phyloP scores from a whole-genome alignment of 2,888 invertebrate species.

The Cataglyphis cursor region DNA sequence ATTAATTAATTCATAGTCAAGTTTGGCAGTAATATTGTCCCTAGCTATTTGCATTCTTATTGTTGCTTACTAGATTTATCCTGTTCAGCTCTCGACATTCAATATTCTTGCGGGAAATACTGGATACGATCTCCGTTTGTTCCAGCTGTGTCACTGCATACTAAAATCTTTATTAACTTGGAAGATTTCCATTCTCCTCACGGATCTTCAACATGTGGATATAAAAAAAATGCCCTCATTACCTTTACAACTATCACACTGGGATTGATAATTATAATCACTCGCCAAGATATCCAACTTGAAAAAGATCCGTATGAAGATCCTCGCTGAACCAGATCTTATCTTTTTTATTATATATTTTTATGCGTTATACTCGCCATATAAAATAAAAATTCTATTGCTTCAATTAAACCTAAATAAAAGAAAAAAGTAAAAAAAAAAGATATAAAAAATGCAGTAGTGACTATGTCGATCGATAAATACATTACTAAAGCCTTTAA shows the following conservation, averaged over 20 bases:
- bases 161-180: slow-evolving; percentile 70
- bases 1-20: slow-evolving; percentile 84
- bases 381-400: not conserved
- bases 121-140: slow-evolving; percentile 58
- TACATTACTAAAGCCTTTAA: not conserved
- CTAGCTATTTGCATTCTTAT: slow-evolving; percentile 81
- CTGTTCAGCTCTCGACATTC: slow-evolving; percentile 53
- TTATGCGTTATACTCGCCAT: not conserved
- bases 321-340: slow-evolving; percentile 67
- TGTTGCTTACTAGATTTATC: slow-evolving; percentile 72
- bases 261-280: slow-evolving; percentile 56
- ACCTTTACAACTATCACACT: slow-evolving; percentile 61
- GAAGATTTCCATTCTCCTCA: slow-evolving; percentile 72
- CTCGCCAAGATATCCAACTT: slow-evolving; percentile 66
- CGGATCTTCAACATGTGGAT: slow-evolving; percentile 63
- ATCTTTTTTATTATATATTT: too few species aligned
- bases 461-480: not conserved
- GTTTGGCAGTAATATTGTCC: slow-evolving; percentile 87
- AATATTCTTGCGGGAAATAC: slow-evolving; percentile 50
- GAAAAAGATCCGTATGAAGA: slow-evolving; percentile 42
- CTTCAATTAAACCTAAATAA: slow-evolving; percentile 4
- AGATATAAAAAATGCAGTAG: slow-evolving; percentile 3
- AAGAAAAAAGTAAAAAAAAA: not conserved
- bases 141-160: slow-evolving; percentile 56
- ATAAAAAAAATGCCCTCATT: slow-evolving; percentile 69